A percentile compares a stretch with the other conserved stretches of the same genome.
These are phyloP conservation scores for Patella ulyssiponensis DNA, from an alignment of 2,888 invertebrate species.

Conservation along the genomic window DNA sequence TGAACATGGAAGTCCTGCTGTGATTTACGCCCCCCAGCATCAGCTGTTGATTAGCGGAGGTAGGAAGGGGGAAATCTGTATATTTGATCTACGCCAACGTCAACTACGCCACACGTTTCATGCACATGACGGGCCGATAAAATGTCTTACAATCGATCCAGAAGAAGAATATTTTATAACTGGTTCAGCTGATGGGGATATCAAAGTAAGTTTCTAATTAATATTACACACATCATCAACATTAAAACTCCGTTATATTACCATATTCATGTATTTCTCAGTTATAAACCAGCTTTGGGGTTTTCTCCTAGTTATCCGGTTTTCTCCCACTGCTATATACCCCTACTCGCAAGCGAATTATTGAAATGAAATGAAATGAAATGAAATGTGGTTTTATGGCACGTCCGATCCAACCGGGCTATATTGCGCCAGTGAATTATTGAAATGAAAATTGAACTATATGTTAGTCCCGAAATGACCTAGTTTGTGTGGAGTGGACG, in stretches of 20 bases:
- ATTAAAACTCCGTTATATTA: too few relatives aligned
- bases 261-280: neutral
- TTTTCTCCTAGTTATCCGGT: neutral
- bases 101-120: constrained; percentile 76
- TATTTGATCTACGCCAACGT: constrained; percentile 92
- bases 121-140: constrained; percentile 95
- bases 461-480: too few relatives aligned
- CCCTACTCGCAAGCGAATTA: too few relatives aligned
- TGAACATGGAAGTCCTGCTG: constrained; percentile 89
- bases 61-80: constrained; percentile 94
- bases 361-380: too few relatives aligned
- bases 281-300: neutral
- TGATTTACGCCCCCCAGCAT: constrained; percentile 92
- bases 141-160: constrained; percentile 94
- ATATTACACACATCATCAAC: too few relatives aligned
- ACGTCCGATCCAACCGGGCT: too few relatives aligned
- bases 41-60: constrained; percentile 96
- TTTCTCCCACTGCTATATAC: neutral
- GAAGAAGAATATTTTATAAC: constrained; percentile 97
- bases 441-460: too few relatives aligned
- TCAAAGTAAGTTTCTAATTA: constrained; percentile 71
- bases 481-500: too few relatives aligned
- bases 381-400: too few relatives aligned
- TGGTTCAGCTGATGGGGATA: constrained; percentile 79
- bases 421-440: too few relatives aligned